Base-by-base conservation (phyloP, 2,113 vertebrate species). In the Dendrocopos noguchii region DNA sequence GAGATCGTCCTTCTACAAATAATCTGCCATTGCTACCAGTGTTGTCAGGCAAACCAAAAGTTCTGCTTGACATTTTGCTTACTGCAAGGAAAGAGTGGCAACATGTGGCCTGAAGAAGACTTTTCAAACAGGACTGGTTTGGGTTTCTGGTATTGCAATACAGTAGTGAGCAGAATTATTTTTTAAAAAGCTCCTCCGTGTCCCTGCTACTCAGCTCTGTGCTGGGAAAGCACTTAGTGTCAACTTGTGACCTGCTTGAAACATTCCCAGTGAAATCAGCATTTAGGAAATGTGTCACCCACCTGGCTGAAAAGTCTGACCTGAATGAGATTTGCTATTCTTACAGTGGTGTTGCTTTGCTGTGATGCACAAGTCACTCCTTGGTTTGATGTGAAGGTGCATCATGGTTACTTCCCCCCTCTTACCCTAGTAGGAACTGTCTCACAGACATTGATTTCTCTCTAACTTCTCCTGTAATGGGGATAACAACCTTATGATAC, bases 281-380 rank as follows among this genome's bases (percentile, higher is more conserved):
- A 47, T 61, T 29, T 52, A 84, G 28, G n/a, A 83, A 84, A 60
- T 52, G 31, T 33, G 19, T 28, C 90, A 19, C 4, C 33, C 90
- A 19, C 4, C 33, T 71, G 42, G 11, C 42, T 71, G 25, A 53
- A 56, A 84, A 27, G 15, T 70, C 25, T 3, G 6, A 5, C 6
- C 42, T 80, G 56, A 88, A 50, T 78, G 46, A 67, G 52, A 55
- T 14, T 29, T 82, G 4, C 1, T 80, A 36, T 39, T 73, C 31
- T 63, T 15, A 31, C 0, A 1, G 10, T 1, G 6, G 16, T 34
- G 42, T 33, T 33, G 9, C 47, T 52, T 9, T 52, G 3, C 36
- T 25, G 11, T 39, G 47, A 33, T 71, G 10, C 6, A 3, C 29
- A 74, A 52, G 5, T 25, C 15, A 9, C 34, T 90, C 24, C 19